Percentiles rank a stretch among this genome's conserved stretches.
These are phyloP conservation scores for Nephrotoma flavescens DNA, from an alignment of 2,888 invertebrate genomes.

Conservation along the genomic window DNA sequence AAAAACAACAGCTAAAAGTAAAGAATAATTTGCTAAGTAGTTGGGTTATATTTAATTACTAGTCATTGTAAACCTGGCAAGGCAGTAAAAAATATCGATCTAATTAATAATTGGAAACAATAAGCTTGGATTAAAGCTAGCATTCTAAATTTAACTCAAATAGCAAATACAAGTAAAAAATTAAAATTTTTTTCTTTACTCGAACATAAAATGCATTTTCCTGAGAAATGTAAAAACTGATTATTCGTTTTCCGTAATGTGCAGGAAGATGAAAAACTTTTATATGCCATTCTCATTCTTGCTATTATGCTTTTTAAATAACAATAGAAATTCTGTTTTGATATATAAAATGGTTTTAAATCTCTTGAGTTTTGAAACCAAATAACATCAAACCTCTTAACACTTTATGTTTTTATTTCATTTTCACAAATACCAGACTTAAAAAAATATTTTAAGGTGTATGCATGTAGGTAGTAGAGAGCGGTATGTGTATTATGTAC, in stretches of 20 bases:
- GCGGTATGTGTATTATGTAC: not conserved
- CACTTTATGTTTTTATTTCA: not conserved
- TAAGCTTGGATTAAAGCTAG: too few relatives aligned
- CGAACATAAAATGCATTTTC: not conserved
- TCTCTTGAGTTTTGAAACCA: not conserved
- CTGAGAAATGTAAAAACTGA: not conserved
- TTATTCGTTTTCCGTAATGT: not conserved
- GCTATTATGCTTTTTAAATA: not conserved
- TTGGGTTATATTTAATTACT: too few relatives aligned
- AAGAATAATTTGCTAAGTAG: too few relatives aligned
- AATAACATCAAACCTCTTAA: not conserved
- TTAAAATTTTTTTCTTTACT: not conserved
- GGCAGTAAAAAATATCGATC: too few relatives aligned
- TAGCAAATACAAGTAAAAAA: not conserved
- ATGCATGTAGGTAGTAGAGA: not conserved
- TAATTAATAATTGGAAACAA: too few relatives aligned
- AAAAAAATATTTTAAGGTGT: not conserved
- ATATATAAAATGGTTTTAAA: not conserved
- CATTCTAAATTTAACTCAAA: too few relatives aligned
- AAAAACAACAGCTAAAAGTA: too few relatives aligned
- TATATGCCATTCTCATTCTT: not conserved
- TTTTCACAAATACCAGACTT: not conserved
- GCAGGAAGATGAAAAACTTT: not conserved
- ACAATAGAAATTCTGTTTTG: not conserved
- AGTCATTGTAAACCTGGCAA: too few relatives aligned